Conservation (phyloP, 2,113 vertebrate genomes). For the Merops nubicus region DNA sequence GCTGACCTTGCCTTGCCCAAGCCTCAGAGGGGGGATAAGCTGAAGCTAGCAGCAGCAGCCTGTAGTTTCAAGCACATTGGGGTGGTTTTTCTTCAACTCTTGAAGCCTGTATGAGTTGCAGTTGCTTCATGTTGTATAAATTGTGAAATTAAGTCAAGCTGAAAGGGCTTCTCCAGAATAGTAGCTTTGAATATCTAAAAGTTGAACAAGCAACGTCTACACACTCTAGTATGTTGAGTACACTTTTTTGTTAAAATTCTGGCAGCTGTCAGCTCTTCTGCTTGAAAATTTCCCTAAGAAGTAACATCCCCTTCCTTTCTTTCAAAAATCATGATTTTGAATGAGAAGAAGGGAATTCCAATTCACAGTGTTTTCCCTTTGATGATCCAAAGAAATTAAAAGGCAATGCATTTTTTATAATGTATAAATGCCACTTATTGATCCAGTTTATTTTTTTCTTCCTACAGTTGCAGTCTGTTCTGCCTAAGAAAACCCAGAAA, state of each 20-base stretch:
- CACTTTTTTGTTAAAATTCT: background rate
- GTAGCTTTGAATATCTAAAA: background rate
- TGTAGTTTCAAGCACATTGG: background rate
- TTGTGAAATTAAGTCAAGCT: background rate
- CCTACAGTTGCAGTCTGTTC: background rate
- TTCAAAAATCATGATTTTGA: background rate
- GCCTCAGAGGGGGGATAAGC: background rate
- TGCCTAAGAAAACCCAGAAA: background rate
- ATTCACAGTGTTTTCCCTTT: background rate
- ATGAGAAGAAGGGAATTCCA: background rate
- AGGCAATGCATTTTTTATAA: background rate
- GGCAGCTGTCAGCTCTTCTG: background rate
- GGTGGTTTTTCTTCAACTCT: background rate
- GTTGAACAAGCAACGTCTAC: background rate
- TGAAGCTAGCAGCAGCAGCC: background rate
- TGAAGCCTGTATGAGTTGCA: background rate
- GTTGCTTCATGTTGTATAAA: background rate
- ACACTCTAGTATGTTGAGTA: background rate
- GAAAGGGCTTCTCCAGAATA: background rate
- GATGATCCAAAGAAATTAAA: background rate
- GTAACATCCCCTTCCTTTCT: constrained; percentile 27
- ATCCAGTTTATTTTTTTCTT: background rate
- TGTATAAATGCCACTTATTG: background rate
- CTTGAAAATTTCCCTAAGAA: constrained; percentile 7
- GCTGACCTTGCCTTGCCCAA: background rate